Percentiles rank a stretch among this genome's conserved stretches.
Evolutionary conservation across 2,113 vertebrate genomes (phyloP).

Genomic region (Pungitius pungitius): DNA sequence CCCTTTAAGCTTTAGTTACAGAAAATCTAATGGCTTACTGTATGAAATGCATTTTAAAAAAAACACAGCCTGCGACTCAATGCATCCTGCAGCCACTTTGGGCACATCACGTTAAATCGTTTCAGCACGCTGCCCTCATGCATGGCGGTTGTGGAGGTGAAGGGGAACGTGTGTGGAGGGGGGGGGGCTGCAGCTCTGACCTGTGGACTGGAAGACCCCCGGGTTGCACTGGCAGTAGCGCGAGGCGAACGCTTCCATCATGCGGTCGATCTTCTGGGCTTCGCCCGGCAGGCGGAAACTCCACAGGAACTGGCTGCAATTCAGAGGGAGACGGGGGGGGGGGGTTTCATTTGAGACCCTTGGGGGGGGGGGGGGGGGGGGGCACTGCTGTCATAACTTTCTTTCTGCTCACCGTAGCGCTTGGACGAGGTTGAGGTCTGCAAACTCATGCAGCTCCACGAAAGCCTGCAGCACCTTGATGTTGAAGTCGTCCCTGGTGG

Average conservation of each 20-base stretch:
- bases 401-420: conserved; percentile 89
- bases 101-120: conserved; percentile 6
- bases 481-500: conserved; percentile 94
- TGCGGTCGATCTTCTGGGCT: conserved; percentile 97
- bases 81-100: conserved; percentile 14
- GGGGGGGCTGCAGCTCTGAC: too few relatives aligned
- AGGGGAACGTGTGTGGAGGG: too few relatives aligned
- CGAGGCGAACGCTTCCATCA: conserved; percentile 98
- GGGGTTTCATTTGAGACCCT: neutral
- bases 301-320: conserved; percentile 94
- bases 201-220: conserved; percentile 98
- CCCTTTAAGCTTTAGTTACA: conserved; percentile 52
- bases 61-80: conserved; percentile 40
- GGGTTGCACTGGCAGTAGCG: conserved; percentile 98
- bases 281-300: conserved; percentile 97
- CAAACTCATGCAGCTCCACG: conserved; percentile 98
- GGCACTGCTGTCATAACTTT: neutral
- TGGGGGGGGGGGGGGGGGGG: neutral
- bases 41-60: conserved; percentile 46
- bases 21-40: conserved; percentile 49
- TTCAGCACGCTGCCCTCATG: conserved; percentile 22
- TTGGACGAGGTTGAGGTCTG: conserved; percentile 97
- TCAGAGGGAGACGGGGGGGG: neutral
- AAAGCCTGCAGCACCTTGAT: conserved; percentile 98
- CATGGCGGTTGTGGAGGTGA: neutral